A percentile compares a stretch with the other conserved stretches of the same genome.
These are phyloP conservation scores for Orchesella flavescens DNA, from an alignment of 2,888 invertebrate genomes.

Conservation along the genomic window DNA sequence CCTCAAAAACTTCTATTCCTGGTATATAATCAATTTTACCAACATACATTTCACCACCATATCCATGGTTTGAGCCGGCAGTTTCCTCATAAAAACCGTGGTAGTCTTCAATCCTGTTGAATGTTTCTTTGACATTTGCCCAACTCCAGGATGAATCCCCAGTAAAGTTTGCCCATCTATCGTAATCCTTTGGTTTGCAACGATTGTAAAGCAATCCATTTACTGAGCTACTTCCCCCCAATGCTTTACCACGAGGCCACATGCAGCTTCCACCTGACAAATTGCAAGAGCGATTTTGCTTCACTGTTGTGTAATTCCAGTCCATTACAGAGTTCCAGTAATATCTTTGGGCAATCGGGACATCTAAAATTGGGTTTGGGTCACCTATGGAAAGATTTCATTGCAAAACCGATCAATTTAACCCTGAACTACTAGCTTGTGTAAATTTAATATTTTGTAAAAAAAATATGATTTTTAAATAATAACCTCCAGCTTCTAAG, in stretches of 20 bases:
- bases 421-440: too few relatives aligned
- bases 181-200: slow-evolving; percentile 60
- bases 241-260: slow-evolving; percentile 53
- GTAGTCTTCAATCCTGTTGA: slow-evolving; percentile 56
- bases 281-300: slow-evolving; percentile 34
- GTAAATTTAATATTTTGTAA: too few relatives aligned
- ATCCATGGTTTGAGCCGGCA: slow-evolving; percentile 39
- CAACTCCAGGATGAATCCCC: slow-evolving; percentile 56
- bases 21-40: slow-evolving; percentile 61
- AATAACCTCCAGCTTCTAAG: slow-evolving; percentile 41
- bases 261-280: slow-evolving; percentile 25
- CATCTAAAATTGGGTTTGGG: slow-evolving; percentile 65
- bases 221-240: slow-evolving; percentile 62
- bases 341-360: slow-evolving; percentile 28
- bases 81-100: slow-evolving; percentile 49
- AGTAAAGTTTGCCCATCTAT: slow-evolving; percentile 61
- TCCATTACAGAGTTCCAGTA: slow-evolving; percentile 31
- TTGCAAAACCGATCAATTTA: too few relatives aligned
- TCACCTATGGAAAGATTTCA: too few relatives aligned
- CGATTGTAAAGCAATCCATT: slow-evolving; percentile 62
- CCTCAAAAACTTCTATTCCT: slow-evolving; percentile 26
- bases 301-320: slow-evolving; percentile 44
- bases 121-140: slow-evolving; percentile 40
- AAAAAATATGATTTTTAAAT: not conserved
- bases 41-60: slow-evolving; percentile 53